Percentiles rank a stretch among this genome's conserved stretches.
Evolutionary conservation across 1,140 invertebrate genomes (phyloP).

Genomic region (Tenebrio molitor): DNA sequence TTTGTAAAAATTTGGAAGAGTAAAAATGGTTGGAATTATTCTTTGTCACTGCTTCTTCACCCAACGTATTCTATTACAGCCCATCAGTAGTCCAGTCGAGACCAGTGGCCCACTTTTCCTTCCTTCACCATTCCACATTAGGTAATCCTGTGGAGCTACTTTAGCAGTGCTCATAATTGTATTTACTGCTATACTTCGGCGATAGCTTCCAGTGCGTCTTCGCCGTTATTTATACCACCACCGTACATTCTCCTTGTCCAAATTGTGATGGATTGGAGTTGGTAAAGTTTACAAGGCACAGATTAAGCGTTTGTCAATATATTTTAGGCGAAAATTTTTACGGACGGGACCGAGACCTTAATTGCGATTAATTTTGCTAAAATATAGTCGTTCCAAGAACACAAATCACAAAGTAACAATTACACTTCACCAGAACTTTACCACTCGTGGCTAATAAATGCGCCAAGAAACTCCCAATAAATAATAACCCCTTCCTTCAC

Average conservation of each 20-base stretch:
- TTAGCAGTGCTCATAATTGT: slow-evolving; percentile 31
- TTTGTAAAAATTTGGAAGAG: slow-evolving; percentile 35
- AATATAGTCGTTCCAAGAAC: not conserved
- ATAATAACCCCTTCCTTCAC: slow-evolving; percentile 26
- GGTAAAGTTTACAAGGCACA: slow-evolving; percentile 16
- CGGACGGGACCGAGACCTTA: not conserved
- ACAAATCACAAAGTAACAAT: slow-evolving; percentile 13
- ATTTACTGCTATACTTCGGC: slow-evolving; percentile 23
- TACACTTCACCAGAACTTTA: no score
- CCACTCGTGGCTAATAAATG: slow-evolving; percentile 10
- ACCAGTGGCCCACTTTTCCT: slow-evolving; percentile 18
- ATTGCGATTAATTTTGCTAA: not conserved
- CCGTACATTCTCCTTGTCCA: slow-evolving; percentile 12
- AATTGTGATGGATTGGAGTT: slow-evolving; percentile 37
- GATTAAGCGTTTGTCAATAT: slow-evolving; percentile 21
- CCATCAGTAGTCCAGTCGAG: slow-evolving; percentile 39
- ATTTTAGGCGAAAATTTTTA: slow-evolving; percentile 20
- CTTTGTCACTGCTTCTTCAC: slow-evolving; percentile 28
- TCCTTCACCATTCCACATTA: slow-evolving; percentile 26
- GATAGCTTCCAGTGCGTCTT: not conserved
- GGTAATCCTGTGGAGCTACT: slow-evolving; percentile 39
- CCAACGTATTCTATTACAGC: slow-evolving; percentile 26
- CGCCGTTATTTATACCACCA: not conserved
- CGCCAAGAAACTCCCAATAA: slow-evolving; percentile 12
- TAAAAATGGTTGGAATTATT: slow-evolving; percentile 32